Base-by-base conservation (phyloP, 2,888 invertebrate genomes). In the Drosophila mimica region DNA sequence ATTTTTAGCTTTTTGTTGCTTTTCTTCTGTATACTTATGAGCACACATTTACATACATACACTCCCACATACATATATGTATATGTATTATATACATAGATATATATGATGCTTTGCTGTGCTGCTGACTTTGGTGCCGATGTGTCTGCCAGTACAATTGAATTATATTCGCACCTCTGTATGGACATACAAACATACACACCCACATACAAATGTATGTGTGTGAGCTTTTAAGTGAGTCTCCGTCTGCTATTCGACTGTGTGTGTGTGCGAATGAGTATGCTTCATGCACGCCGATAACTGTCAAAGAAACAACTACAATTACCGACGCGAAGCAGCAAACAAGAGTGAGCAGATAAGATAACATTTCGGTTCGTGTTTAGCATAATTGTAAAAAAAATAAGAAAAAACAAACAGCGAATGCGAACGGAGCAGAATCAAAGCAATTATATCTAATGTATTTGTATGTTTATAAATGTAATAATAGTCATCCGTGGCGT, bases 91-190 rank as follows among this genome's bases (percentile, higher is more conserved):
- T 25, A n/a, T 54, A 30, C 30, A 5, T 53, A 40, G 36, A 5
- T 25, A n/a, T 28, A 11, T 30, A 15, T 38, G 8, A 17, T 8
- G 17, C 34, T 15, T 4, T 46, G 46, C 20, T 25, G 4, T 62
- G 61, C 61, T 64, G 68, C 43, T 74, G 38, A 62, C 59, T 43
- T 56, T 61, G 80, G 78, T 80, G 80, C 74, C 81, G 74, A 74
- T 74, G 67, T 75, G 80, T 79, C 79, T 79, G 68, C 77, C 67
- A 80, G 72, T 67, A 57, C 73, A 79, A 73, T 79, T 69, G 72
- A 80, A 76, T 73, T 73, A 61, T 67, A 30, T 68, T 49, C 43
- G 48, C 57, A 53, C 60, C 65, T 70, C 46, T 46, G 4, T 46
- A 20, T 53, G 17, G 40, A 20, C 59, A 13, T 48, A 6, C 6